These are phyloP conservation scores for Turritopsis dohrnii DNA, from an alignment of 30 jellyfish, hydroid and myxozoan species.

Conservation along the genomic window DNA sequence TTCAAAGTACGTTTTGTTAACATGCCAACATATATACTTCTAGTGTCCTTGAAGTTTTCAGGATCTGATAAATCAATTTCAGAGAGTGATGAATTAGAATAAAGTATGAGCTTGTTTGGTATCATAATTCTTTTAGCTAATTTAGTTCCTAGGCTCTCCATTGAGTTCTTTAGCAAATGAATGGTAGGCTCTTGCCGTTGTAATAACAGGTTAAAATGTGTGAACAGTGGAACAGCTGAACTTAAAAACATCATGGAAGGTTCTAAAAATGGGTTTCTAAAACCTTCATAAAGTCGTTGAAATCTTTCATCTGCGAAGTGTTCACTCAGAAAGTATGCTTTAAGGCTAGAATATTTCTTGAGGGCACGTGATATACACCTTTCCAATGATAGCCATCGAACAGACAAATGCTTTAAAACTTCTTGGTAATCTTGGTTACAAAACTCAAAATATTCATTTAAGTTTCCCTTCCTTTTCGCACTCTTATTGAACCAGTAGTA, in stretches of 20 bases:
- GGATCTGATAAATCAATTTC: too few relatives aligned
- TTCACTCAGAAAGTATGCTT: slow-evolving; percentile 35
- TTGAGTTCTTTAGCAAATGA: slow-evolving; percentile 29
- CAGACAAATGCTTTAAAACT: slow-evolving; percentile 32
- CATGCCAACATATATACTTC: too few relatives aligned
- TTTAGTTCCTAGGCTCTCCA: slow-evolving; percentile 41
- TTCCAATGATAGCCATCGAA: slow-evolving; percentile 49
- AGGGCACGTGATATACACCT: slow-evolving; percentile 31
- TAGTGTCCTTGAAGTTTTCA: too few relatives aligned
- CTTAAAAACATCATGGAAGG: slow-evolving; percentile 5
- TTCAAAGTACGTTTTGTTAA: too few relatives aligned
- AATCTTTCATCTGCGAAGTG: slow-evolving; percentile 34
- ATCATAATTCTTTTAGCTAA: slow-evolving; percentile 39
- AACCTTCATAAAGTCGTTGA: slow-evolving; percentile 24
- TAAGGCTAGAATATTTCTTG: slow-evolving; percentile 24
- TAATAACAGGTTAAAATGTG: slow-evolving; percentile 37
- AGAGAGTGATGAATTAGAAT: slow-evolving; percentile 30
- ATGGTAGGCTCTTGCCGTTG: slow-evolving; percentile 47
- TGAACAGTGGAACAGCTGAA: slow-evolving; percentile 36
- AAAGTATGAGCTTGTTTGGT: slow-evolving; percentile 26
- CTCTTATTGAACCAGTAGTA: slow-evolving; percentile 44
- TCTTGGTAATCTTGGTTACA: slow-evolving; percentile 40
- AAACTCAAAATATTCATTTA: slow-evolving; percentile 37
- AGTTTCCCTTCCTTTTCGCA: slow-evolving; percentile 39
- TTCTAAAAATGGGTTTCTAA: slow-evolving; percentile 34